Percentiles rank a stretch among this genome's conserved stretches.
Evolutionary conservation across 2,797 vertebrate genomes (phyloP).

Genomic region (Threskiornis aethiopicus): DNA sequence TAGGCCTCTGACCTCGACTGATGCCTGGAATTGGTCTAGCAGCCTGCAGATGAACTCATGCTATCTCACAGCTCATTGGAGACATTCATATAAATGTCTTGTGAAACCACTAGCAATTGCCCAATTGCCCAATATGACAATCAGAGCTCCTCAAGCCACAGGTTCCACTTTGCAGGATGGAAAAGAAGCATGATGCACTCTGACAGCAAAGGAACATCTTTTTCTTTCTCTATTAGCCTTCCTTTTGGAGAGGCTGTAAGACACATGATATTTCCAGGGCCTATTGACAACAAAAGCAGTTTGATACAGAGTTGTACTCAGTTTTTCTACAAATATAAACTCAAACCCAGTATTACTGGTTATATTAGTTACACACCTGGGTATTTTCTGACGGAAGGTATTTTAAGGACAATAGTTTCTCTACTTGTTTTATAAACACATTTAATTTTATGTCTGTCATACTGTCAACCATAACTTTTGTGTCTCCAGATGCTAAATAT

Average conservation of each 20-base stretch:
- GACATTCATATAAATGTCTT: not conserved
- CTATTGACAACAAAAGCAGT: slow-evolving; percentile 1
- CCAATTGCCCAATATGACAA: slow-evolving; percentile 25
- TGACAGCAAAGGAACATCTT: slow-evolving; percentile 32
- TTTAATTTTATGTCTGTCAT: not conserved
- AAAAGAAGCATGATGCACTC: not conserved
- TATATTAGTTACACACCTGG: not conserved
- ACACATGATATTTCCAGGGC: not conserved
- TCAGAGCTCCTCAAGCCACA: slow-evolving; percentile 4
- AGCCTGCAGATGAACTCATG: not conserved
- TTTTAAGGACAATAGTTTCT: not conserved
- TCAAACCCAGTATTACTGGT: not conserved
- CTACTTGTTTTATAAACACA: not conserved
- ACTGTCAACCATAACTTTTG: not conserved
- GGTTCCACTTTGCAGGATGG: slow-evolving; percentile 28
- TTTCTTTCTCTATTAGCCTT: slow-evolving; percentile 36
- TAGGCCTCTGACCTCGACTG: not conserved
- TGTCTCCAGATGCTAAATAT: not conserved
- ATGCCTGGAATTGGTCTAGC: not conserved
- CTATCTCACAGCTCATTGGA: not conserved
- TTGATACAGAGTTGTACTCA: not conserved
- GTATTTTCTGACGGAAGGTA: not conserved
- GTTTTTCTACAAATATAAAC: not conserved
- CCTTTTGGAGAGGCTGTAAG: not conserved
- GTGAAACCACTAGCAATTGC: not conserved